Evolutionary conservation across 2,113 vertebrate genomes (phyloP).

Genomic region (Typhlomys cinereus): DNA sequence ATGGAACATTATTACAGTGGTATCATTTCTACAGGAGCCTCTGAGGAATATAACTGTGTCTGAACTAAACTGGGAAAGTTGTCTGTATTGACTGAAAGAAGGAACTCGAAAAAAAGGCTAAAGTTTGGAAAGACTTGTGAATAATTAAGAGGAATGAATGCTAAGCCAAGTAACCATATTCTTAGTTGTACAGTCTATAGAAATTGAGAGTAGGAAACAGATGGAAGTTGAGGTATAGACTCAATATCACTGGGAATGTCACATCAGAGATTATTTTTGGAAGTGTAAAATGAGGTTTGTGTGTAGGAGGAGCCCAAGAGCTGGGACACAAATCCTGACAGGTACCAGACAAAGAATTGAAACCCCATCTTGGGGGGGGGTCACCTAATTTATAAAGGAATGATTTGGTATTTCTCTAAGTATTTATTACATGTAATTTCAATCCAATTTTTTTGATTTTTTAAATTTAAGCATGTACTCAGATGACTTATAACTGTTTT

Average conservation of each 20-base stretch:
- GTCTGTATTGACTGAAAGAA: slow-evolving; percentile 75
- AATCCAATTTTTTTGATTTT: slow-evolving; percentile 15
- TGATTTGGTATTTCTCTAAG: slow-evolving; percentile 7
- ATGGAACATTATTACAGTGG: slow-evolving; percentile 8
- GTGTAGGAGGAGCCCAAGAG: slow-evolving; percentile 71
- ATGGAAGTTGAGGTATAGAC: slow-evolving; percentile 79
- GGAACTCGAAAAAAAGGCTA: slow-evolving; percentile 79
- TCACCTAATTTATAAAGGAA: slow-evolving; percentile 6
- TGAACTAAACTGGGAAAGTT: slow-evolving; percentile 66
- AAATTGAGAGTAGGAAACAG: slow-evolving; percentile 72
- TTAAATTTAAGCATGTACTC: neutral
- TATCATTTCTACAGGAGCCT: slow-evolving; percentile 46
- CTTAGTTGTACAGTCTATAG: slow-evolving; percentile 72
- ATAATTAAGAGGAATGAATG: slow-evolving; percentile 73
- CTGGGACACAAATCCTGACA: slow-evolving; percentile 51
- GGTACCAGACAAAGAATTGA: slow-evolving; percentile 59
- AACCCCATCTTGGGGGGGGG: slow-evolving; percentile 36
- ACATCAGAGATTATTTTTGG: slow-evolving; percentile 79
- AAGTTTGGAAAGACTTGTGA: slow-evolving; percentile 78
- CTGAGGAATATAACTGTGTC: slow-evolving; percentile 65
- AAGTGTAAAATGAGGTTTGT: slow-evolving; percentile 74
- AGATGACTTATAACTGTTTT: slow-evolving; percentile 38
- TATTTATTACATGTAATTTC: slow-evolving; percentile 47
- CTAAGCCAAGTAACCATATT: slow-evolving; percentile 74
- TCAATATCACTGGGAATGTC: slow-evolving; percentile 81